Conservation (phyloP, 2,113 vertebrate species). For the Aramus guarauna region DNA sequence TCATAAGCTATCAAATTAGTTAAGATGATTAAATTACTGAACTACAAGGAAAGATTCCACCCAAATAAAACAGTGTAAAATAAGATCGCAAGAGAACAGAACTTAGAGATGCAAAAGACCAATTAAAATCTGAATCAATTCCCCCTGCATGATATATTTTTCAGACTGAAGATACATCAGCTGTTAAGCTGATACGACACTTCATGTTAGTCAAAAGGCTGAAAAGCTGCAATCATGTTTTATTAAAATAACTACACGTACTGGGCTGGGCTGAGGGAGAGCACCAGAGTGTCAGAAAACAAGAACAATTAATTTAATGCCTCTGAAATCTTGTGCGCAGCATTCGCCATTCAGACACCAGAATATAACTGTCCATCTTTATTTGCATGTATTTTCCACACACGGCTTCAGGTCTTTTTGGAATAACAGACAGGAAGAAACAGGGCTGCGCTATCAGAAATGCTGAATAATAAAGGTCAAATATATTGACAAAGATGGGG, state of each 20-base stretch:
- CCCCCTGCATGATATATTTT: not conserved
- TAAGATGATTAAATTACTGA: not conserved
- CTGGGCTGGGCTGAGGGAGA: not conserved
- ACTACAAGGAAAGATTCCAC: not conserved
- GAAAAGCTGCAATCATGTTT: slow-evolving; percentile 48
- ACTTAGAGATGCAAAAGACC: not conserved
- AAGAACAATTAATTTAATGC: not conserved
- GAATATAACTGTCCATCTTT: not conserved
- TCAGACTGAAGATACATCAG: slow-evolving; percentile 33
- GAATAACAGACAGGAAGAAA: not conserved
- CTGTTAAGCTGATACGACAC: slow-evolving; percentile 28
- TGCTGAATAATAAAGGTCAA: not conserved
- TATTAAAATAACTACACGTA: slow-evolving; percentile 39
- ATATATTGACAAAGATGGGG: not conserved
- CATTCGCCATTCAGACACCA: not conserved
- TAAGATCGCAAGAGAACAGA: not conserved
- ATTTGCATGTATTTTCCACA: not conserved
- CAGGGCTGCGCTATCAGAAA: not conserved
- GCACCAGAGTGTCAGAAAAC: not conserved
- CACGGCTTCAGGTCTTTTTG: not conserved
- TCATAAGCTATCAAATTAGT: not conserved
- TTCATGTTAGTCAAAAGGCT: slow-evolving; percentile 52
- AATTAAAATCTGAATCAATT: slow-evolving; percentile 17
- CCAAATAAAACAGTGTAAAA: not conserved
- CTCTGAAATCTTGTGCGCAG: not conserved